Evolutionary conservation across 2,113 vertebrate genomes (phyloP), one percentile per base, ranked within the genome.

Genomic region (Crotalus helleri): DNA sequence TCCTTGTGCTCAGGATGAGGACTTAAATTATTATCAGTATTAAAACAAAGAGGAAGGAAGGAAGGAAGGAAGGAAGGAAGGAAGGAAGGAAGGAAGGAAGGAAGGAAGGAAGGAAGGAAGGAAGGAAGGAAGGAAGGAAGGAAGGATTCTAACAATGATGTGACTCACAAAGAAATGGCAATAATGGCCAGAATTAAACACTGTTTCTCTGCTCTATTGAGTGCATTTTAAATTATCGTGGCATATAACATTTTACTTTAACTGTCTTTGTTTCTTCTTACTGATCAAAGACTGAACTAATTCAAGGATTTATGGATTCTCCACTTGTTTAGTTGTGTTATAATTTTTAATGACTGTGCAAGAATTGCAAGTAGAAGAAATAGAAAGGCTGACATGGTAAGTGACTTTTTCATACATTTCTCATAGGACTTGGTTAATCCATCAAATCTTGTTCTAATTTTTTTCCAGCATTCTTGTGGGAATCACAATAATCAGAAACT

Each of bases 131-230:
- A 39, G 39, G 39, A 57, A 74, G 69, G n/a, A 33, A 81, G 69
- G 15, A 39, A 81, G 17, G 15, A 51, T 10, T 64, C 39, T 26
- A 29, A 26, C 69, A 74, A 54, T 24, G 90, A 94, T 94, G n/a
- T 94, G 94, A 81, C 87, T 81, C 89, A 12, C 89, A 93, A 94
- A 96, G 88, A 94, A 94, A 87, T 24, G 0, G 54, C 94, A 92
- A 87, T 91, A 95, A 23, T 46, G 44, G 59, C 87, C 90, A 88
- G 89, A 93, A 92, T 89, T 85, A 94, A 92, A 61, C 61, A 58
- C 88, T 29, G 2, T 91, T 87, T 64, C 94, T 91, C 44, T 95
- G 94, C 91, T 29, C 13, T 33, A 51, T 86, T 94, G 17, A 10
- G 13, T 88, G 2, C 94, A 94, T 94, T 93, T 33, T 55, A 91